A percentile compares a stretch with the other conserved stretches of the same genome.
These are phyloP conservation scores for Leucania comma DNA, from an alignment of 2,888 invertebrate genomes.

Conservation along the genomic window DNA sequence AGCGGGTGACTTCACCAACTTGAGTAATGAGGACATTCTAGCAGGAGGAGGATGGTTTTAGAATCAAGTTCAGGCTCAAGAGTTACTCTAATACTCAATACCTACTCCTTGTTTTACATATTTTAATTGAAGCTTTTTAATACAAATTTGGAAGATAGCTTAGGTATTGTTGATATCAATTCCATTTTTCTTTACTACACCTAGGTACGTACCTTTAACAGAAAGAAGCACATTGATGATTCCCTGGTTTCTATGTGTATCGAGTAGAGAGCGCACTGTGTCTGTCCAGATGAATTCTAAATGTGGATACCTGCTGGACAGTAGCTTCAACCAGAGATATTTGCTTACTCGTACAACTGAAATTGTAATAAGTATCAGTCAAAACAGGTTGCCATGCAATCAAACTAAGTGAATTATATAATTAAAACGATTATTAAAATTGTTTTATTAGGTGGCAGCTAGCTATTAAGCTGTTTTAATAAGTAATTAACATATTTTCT, in stretches of 20 bases:
- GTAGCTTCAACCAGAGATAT: constrained; percentile 89
- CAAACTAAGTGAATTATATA: not conserved
- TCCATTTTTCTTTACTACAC: too few relatives aligned
- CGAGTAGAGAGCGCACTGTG: constrained; percentile 92
- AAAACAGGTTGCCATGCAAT: not conserved
- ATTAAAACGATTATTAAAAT: not conserved
- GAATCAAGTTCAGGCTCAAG: too few relatives aligned
- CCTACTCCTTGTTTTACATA: too few relatives aligned
- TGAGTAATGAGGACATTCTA: too few relatives aligned
- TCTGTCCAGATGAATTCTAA: constrained; percentile 91
- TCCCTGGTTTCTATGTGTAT: constrained; percentile 94
- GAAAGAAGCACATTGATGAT: constrained; percentile 93
- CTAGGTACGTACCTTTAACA: constrained; percentile 88
- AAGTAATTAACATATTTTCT: not conserved
- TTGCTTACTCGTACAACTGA: constrained; percentile 90
- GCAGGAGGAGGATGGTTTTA: too few relatives aligned
- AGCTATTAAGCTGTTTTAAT: not conserved
- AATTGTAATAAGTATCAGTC: constrained; percentile 55
- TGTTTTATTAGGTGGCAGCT: not conserved
- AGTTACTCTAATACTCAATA: too few relatives aligned
- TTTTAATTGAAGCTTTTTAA: too few relatives aligned
- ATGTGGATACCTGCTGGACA: constrained; percentile 91
- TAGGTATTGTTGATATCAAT: too few relatives aligned
- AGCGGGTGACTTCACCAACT: too few relatives aligned
- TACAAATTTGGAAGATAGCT: too few relatives aligned